phyloP scores from a whole-genome alignment of 2,113 vertebrate species.

The Helogale parvula region DNA sequence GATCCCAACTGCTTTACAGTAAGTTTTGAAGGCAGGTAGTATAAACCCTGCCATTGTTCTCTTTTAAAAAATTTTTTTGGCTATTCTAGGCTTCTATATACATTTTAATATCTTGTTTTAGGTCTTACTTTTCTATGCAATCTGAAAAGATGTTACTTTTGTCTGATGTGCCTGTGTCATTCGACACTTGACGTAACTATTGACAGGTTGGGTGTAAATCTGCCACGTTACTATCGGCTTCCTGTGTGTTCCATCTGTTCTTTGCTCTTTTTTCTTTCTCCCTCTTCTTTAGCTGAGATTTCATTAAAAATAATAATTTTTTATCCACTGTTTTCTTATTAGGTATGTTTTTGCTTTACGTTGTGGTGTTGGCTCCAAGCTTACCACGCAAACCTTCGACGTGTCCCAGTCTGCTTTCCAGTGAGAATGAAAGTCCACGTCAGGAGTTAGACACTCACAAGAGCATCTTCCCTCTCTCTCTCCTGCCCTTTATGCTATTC shows the following conservation, averaged over 20 bases:
- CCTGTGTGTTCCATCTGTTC: background rate
- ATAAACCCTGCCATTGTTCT: background rate
- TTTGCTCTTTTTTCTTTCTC: background rate
- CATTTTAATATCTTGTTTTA: too few relatives aligned
- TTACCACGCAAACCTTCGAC: accelerated
- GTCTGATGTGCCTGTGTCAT: background rate
- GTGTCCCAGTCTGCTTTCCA: accelerated
- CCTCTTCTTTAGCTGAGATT: too few relatives aligned
- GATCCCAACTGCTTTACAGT: too few relatives aligned
- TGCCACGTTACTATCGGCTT: too few relatives aligned
- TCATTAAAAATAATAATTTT: background rate
- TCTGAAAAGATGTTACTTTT: background rate
- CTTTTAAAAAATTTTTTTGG: background rate
- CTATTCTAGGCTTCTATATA: background rate
- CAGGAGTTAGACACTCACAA: accelerated
- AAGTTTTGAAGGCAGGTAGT: background rate
- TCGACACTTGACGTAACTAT: too few relatives aligned
- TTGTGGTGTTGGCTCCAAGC: background rate
- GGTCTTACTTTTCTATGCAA: background rate
- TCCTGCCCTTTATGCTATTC: background rate
- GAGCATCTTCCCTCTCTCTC: accelerated
- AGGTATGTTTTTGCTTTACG: background rate
- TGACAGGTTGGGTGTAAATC: too few relatives aligned
- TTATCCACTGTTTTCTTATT: background rate
- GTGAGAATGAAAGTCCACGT: accelerated